Evolutionary conservation across 2,113 vertebrate species (phyloP), one percentile per base, ranked within the genome.

Genomic region (Anolis carolinensis): DNA sequence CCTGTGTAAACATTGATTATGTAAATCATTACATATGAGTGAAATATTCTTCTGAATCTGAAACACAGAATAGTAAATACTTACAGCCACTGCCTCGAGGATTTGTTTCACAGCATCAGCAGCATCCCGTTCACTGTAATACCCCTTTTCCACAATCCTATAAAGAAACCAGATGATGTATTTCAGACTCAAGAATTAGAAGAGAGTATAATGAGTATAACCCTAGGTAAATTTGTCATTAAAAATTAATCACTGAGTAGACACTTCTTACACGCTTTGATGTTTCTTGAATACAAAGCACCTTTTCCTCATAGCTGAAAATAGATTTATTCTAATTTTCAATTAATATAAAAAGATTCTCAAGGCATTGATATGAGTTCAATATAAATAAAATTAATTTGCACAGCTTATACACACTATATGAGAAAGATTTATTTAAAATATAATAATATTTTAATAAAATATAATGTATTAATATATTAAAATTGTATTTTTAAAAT

Each of bases 61-160:
- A 8, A 2, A 77, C 36, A 36, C 11, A 62, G 48, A 36, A 10
- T 52, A 92, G 74, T 92, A 81, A 93, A 91, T 94, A 97, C 97
- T 98, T 92, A 98, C 97, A 86, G 97, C 96, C 25, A 98, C 97
- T 0, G 97, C 97, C 86, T 98, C 97, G 94, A 98, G 94, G 83
- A 98, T 97, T 90, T 98, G 97, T 85, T 96, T 98, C 88, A 98
- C 97, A 10, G 97, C 97, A 2, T 97, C 96, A n/a, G 97, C 97
- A 77, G 97, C 97, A 77, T 98, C 97, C 76, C 97, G 95, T 77
- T 98, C 97, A 86, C 97, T 98, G 68, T 98, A 98, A 90, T 97
- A 98, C 4, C 97, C 97, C 48, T 98, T 98, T 91, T 98, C 97
- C 90, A 98, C 97, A 95, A 98, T 98, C 94, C 97, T 98, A 86